Percentiles rank a stretch among this genome's conserved stretches.
Evolutionary conservation across 2,113 vertebrate species (phyloP).

Genomic region (Anarhynchus alexandrinus): DNA sequence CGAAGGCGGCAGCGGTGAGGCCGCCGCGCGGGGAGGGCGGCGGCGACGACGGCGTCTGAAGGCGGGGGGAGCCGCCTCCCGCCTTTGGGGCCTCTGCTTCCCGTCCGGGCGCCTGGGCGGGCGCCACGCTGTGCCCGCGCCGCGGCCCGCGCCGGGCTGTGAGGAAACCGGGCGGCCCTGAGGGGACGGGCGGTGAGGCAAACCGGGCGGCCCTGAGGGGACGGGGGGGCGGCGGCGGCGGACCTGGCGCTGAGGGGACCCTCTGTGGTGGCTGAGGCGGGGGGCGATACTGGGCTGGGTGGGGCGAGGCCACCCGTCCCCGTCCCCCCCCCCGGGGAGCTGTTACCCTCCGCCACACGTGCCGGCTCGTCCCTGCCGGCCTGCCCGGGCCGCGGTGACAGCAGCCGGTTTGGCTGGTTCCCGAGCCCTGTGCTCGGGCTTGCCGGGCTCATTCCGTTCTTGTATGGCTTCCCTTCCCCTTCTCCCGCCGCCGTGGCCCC

Average conservation of each 20-base stretch:
- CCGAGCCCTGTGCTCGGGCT: background rate
- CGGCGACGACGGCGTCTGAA: background rate
- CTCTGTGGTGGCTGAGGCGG: background rate
- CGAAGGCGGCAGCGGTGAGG: background rate
- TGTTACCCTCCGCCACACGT: background rate
- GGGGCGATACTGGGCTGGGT: background rate
- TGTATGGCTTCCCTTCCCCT: background rate
- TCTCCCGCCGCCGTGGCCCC: background rate
- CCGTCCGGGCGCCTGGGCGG: background rate
- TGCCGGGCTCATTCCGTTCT: background rate
- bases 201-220: background rate
- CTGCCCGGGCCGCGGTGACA: background rate
- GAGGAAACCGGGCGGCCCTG: background rate
- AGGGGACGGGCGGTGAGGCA: background rate
- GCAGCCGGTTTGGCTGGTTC: conserved; percentile 6
- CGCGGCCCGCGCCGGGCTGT: background rate
- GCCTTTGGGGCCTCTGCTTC: background rate
- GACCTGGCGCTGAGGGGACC: background rate
- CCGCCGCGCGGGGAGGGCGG: background rate
- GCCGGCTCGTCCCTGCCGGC: background rate
- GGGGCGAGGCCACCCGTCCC: background rate
- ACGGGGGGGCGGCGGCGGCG: background rate
- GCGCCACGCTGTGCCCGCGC: background rate
- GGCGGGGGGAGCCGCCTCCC: background rate
- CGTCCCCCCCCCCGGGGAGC: background rate